Evolutionary conservation across 2,113 vertebrate species (phyloP).

Genomic region (Malurus elegans): DNA sequence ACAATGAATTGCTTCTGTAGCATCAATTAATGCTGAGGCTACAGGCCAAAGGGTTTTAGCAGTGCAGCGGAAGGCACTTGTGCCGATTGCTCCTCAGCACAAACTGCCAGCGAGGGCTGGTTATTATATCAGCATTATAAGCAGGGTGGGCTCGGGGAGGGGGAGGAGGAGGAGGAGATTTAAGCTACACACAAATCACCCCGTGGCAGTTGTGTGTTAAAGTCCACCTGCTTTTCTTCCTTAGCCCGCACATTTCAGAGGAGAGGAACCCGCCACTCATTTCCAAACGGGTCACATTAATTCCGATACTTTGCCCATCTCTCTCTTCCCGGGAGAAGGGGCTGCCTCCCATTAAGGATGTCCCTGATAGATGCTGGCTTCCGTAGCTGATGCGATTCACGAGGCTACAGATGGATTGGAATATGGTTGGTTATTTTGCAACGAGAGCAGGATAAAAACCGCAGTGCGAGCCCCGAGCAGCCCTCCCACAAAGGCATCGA

Average conservation of each 20-base stretch:
- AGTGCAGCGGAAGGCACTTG: slow-evolving; percentile 35
- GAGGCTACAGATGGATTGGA: slow-evolving; percentile 13
- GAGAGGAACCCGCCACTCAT: background rate
- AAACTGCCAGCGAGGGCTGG: slow-evolving; percentile 34
- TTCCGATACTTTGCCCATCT: background rate
- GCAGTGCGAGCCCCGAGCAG: background rate
- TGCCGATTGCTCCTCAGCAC: background rate
- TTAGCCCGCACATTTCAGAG: rapidly evolving
- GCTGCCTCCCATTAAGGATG: background rate
- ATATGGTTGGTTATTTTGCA: slow-evolving; percentile 7
- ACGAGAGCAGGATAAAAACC: background rate
- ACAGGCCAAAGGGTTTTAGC: slow-evolving; percentile 35
- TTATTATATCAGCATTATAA: slow-evolving; percentile 54
- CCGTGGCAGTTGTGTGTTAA: background rate
- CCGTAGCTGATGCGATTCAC: slow-evolving; percentile 7
- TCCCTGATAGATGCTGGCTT: slow-evolving; percentile 3
- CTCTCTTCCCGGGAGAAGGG: background rate
- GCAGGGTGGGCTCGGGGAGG: background rate
- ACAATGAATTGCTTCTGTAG: slow-evolving; percentile 40
- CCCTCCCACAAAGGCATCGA: background rate
- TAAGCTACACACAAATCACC: background rate
- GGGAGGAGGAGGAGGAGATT: background rate
- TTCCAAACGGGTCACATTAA: background rate
- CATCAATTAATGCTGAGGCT: slow-evolving; percentile 40
- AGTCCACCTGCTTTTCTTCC: background rate